A percentile compares a stretch with the other conserved stretches of the same genome.
Evolutionary conservation across 2,888 invertebrate species (phyloP).

Genomic region (Hypsopygia costalis): DNA sequence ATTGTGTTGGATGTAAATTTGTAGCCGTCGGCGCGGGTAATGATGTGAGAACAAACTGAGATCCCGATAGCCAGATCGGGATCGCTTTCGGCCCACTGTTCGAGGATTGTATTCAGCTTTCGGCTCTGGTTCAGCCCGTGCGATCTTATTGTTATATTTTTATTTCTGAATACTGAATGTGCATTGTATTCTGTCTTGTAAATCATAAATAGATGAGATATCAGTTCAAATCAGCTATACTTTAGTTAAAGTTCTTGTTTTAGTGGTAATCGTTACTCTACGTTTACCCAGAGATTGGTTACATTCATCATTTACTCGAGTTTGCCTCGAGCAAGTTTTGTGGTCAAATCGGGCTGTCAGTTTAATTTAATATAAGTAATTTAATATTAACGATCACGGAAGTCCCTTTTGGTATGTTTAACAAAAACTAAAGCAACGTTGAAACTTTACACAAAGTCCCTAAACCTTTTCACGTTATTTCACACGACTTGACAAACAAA

Average conservation of each 20-base stretch:
- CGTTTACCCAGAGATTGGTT: too few relatives aligned
- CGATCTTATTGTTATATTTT: slow-evolving; percentile 43
- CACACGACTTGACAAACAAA: slow-evolving; percentile 59
- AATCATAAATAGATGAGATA: slow-evolving; percentile 42
- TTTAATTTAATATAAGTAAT: neutral
- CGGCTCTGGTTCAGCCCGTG: slow-evolving; percentile 44
- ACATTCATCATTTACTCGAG: too few relatives aligned
- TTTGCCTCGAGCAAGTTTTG: too few relatives aligned
- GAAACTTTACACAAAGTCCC: slow-evolving; percentile 34
- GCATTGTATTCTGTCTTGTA: slow-evolving; percentile 55
- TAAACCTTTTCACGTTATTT: slow-evolving; percentile 44
- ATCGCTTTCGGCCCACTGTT: slow-evolving; percentile 68
- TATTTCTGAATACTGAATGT: slow-evolving; percentile 47
- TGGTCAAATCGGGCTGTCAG: neutral
- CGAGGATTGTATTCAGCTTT: slow-evolving; percentile 62
- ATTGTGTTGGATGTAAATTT: slow-evolving; percentile 81
- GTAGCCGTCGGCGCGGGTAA: slow-evolving; percentile 81
- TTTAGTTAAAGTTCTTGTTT: neutral
- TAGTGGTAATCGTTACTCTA: too few relatives aligned
- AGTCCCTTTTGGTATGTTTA: slow-evolving; percentile 9
- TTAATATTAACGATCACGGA: neutral
- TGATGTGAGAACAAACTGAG: slow-evolving; percentile 81
- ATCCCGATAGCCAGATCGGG: slow-evolving; percentile 76
- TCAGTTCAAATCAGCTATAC: slow-evolving; percentile 1
- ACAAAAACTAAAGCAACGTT: slow-evolving; percentile 40